Base-by-base conservation (phyloP, 2,888 invertebrate genomes). In the Ceraclea dissimilis region DNA sequence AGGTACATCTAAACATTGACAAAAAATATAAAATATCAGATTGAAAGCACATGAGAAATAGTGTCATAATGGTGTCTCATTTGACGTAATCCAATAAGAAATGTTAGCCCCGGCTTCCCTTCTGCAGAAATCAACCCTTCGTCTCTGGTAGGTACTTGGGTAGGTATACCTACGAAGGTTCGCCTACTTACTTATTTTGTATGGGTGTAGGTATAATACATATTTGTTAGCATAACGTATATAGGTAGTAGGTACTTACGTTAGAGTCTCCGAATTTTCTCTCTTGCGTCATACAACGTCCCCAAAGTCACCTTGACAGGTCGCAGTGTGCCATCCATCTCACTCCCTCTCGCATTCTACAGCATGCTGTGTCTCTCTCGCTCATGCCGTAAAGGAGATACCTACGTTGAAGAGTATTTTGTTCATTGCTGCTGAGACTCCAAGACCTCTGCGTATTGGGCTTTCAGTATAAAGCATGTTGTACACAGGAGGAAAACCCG, bases 281-380 rank as follows among this genome's bases (percentile, higher is more conserved):
- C 57, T 58, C 47, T 52, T 57, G 54, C 57, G 57, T 58, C 54
- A 54, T 46, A 13, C 5, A 46, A 55, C 59, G 57, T 61, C 61
- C 61, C 61, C 52, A 59, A 59, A 56, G 61, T 61, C 55, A 61
- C 61, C 61, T 61, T 61, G 58, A 56, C 49, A 51, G 55, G 34
- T 49, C 26, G 48, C 47, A 56, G 31, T 19, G 31, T 19, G 33
- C 20, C 26, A 17, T 34, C 51, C 54, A 17, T 52, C 47, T 55
- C 53, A 18, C 46, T 26, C 56, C 5, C 44, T 22, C 54, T 22
- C 39, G 54, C 34, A 13, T 13, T 10, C 2, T 20, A 6, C 33
- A 17, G 17, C 17, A 55, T 54, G 17, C 16, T 22, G 39, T 51
- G 52, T 61, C 57, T 34, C 51, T 26, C 16, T 57, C 46, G 39